Evolutionary conservation across 2,113 vertebrate species (phyloP).

Genomic region (Chauna torquata): DNA sequence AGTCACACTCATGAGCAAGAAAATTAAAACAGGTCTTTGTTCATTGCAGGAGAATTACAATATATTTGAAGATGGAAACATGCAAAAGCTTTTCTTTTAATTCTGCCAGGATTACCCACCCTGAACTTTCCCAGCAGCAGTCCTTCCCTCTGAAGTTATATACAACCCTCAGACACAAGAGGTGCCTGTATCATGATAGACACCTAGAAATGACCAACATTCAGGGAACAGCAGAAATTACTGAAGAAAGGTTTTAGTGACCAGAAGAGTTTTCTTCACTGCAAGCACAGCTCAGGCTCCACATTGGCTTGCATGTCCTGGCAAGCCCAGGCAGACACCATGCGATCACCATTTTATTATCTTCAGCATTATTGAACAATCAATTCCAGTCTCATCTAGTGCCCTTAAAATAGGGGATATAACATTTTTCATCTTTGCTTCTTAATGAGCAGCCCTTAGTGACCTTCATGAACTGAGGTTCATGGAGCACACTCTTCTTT

Average conservation of each 20-base stretch:
- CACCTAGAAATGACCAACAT: neutral
- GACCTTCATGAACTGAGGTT: rapidly evolving
- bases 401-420: neutral
- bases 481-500: rapidly evolving
- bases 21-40: neutral
- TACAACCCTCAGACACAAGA: rapidly evolving
- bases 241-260: neutral
- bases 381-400: neutral
- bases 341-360: neutral
- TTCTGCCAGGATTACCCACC: neutral
- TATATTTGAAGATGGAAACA: neutral
- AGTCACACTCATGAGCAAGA: neutral
- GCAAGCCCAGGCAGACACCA: neutral
- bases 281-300: neutral
- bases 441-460: neutral
- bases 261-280: neutral
- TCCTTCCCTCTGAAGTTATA: neutral
- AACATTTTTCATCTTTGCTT: neutral
- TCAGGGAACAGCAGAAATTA: too few relatives aligned
- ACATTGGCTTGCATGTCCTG: neutral
- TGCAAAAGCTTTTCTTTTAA: neutral
- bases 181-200: neutral
- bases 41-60: neutral
- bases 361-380: neutral
- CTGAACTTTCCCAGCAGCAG: neutral